These are phyloP conservation scores for Oncorhynchus clarkii DNA, from an alignment of 2,113 vertebrate genomes.

Conservation along the genomic window DNA sequence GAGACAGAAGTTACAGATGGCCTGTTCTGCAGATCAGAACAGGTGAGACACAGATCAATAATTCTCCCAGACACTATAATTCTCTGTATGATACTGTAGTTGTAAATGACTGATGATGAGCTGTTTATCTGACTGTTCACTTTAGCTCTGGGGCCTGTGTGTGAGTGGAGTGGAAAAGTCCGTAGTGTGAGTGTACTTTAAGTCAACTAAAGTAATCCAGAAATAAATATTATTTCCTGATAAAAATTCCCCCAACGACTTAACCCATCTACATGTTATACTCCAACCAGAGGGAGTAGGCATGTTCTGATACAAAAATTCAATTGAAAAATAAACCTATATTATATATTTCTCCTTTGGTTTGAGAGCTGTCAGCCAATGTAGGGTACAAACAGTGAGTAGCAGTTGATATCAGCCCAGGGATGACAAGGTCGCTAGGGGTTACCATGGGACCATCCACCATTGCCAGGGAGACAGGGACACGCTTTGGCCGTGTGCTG, in stretches of 20 bases:
- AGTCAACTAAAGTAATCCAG: no score
- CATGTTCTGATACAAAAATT: not conserved
- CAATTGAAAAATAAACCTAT: not conserved
- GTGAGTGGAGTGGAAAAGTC: no score
- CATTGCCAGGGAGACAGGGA: conserved; percentile 52
- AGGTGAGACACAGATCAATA: not conserved
- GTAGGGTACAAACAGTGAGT: conserved; percentile 34
- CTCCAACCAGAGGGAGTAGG: not conserved
- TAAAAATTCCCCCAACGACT: no score
- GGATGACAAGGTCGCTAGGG: conserved; percentile 46
- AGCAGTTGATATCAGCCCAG: conserved; percentile 18
- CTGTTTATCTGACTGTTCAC: no score
- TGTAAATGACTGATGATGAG: no score
- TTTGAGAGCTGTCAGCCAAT: conserved; percentile 45
- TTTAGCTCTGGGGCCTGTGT: no score
- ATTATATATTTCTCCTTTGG: conserved; percentile 1
- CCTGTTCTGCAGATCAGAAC: not conserved
- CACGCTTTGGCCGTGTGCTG: conserved; percentile 43
- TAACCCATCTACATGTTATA: no score
- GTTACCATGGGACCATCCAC: conserved; percentile 57
- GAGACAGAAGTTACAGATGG: not conserved
- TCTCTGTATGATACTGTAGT: not conserved
- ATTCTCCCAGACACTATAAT: not conserved
- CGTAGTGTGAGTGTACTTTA: no score
- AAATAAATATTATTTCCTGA: no score